A percentile compares a stretch with the other conserved stretches of the same genome.
Conservation (phyloP, 2,888 invertebrate genomes). For the Nomada fabriciana region DNA sequence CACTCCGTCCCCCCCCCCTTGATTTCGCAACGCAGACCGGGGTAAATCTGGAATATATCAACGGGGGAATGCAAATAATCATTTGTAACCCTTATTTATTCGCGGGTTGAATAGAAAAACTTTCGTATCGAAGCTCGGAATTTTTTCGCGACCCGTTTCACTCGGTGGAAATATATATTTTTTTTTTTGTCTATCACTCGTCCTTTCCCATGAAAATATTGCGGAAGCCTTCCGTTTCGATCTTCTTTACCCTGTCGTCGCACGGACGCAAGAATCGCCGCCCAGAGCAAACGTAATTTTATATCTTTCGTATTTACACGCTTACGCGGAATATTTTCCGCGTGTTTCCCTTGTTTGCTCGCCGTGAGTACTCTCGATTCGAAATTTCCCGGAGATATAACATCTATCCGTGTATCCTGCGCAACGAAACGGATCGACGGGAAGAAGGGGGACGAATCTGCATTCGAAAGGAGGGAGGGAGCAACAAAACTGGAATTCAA, state of each 20-base stretch:
- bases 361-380: background rate
- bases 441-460: background rate
- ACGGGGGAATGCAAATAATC: background rate
- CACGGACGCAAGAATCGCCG: conserved; percentile 14
- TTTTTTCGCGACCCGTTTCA: background rate
- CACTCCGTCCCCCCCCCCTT: too few species aligned
- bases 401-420: background rate
- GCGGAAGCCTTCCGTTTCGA: conserved; percentile 17
- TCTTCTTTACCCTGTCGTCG: background rate
- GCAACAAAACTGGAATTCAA: conserved; percentile 30
- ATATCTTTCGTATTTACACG: conserved; percentile 39
- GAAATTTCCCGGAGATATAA: conserved; percentile 7
- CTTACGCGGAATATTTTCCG: background rate
- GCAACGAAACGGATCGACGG: background rate
- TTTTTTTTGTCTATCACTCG: background rate
- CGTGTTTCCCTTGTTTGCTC: conserved; percentile 23
- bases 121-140: background rate
- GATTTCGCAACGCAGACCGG: too few species aligned
- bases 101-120: background rate
- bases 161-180: background rate
- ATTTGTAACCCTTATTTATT: background rate
- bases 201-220: background rate
- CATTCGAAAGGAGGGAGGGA: background rate
- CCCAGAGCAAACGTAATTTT: conserved; percentile 33
- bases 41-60: too few species aligned